Base-by-base conservation (phyloP, 2,797 vertebrate species). In the Coccyzus lansbergi region DNA sequence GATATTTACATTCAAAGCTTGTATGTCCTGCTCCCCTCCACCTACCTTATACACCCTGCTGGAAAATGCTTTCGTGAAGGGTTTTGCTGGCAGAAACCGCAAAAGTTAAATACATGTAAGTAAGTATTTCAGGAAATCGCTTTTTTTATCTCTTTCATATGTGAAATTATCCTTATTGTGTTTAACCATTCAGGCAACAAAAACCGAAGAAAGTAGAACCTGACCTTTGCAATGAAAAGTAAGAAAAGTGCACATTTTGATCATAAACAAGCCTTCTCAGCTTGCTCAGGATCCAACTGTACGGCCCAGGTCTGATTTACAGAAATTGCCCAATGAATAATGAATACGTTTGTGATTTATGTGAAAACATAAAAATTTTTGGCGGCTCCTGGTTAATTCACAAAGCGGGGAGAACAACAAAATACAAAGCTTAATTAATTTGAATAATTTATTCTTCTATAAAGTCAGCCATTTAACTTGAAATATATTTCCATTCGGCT, bases 391-490 rank as follows among this genome's bases (percentile, higher is more conserved):
- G 17, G 8, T 72, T 87, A 79, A 86, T 90, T 84, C 67, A 20
- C 25, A 72, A 38, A 69, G 34, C 8, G 38, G 4, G 3, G 36
- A 11, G 55, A 76, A 51, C 17, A 91, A 86, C 52, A 92, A 92
- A 83, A 82, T 74, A 52, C 21, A 77, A 88, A 83, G 31, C 34
- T 82, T 86, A 74, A 88, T 88, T 88, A 90, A 88, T 92, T 70
- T 44, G 9, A 95, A 92, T 90, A 89, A 82, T 36, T 22, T 88
- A 82, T 88, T 93, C 20, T 14, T n/a, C 28, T 82, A 34, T 67
- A 46, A 86, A 93, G 29, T 69, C 86, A 79, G 24, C 28, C 51
- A 24, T 86, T 94, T 64, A 63, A 15, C 67, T 83, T 88, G 67
- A 86, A 64, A 84, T 76, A 15, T 19, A 8, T 93, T 92, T 88